A percentile compares a stretch with the other conserved stretches of the same genome.
These are phyloP conservation scores for Ochlodes sylvanus DNA, from an alignment of 2,888 invertebrate genomes.

Conservation along the genomic window DNA sequence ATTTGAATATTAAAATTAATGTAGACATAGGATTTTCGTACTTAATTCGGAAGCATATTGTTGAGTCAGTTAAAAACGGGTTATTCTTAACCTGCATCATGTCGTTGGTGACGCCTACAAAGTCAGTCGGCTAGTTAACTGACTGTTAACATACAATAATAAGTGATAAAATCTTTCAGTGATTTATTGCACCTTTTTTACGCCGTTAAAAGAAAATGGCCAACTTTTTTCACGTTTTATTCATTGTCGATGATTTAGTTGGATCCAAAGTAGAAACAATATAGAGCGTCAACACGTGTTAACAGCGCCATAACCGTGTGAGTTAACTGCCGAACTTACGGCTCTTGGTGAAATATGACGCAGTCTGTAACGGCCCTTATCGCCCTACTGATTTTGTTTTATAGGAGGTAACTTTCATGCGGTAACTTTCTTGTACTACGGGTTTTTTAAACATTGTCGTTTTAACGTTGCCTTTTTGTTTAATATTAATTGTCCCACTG, in stretches of 20 bases:
- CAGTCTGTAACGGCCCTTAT: slow-evolving; percentile 73
- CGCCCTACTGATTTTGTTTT: slow-evolving; percentile 64
- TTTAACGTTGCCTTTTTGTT: no score
- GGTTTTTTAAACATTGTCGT: no score
- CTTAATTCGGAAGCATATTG: no score
- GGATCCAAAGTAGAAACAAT: slow-evolving; percentile 67
- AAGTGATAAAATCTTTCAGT: no score
- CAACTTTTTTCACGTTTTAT: slow-evolving; percentile 59
- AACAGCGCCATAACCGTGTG: slow-evolving; percentile 79
- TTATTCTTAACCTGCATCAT: no score
- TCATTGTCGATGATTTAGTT: slow-evolving; percentile 66
- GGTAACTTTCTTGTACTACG: slow-evolving; percentile 10
- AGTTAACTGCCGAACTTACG: slow-evolving; percentile 82
- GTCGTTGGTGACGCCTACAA: no score
- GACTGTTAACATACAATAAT: neutral
- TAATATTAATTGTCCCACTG: no score
- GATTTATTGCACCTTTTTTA: slow-evolving; percentile 22
- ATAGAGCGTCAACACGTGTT: slow-evolving; percentile 80
- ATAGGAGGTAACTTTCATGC: slow-evolving; percentile 38
- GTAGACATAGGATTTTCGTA: no score
- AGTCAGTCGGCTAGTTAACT: neutral
- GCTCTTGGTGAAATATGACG: slow-evolving; percentile 83
- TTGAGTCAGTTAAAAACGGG: no score
- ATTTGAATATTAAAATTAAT: no score
- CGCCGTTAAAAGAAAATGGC: slow-evolving; percentile 13